These are phyloP conservation scores for Chrysotoxum bicinctum DNA, from an alignment of 2,888 invertebrate species.

Conservation along the genomic window DNA sequence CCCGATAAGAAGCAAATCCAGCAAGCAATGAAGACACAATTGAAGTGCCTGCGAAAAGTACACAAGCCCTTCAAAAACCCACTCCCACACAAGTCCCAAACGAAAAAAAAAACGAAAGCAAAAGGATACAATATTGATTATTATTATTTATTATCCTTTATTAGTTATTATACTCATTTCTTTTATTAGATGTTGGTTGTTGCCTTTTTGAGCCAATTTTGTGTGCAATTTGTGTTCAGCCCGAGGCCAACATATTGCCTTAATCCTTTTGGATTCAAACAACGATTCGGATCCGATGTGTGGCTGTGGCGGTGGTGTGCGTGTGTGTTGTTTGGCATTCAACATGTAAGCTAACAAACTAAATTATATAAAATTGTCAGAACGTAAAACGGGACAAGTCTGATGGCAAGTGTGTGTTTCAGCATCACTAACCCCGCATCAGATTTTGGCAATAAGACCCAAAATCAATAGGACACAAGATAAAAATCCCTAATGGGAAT, in stretches of 20 bases:
- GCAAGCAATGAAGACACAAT: slow-evolving; percentile 36
- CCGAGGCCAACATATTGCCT: slow-evolving; percentile 41
- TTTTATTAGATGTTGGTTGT: not conserved
- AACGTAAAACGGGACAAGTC: slow-evolving; percentile 36
- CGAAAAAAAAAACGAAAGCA: not conserved
- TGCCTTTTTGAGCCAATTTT: slow-evolving; percentile 32
- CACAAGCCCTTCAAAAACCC: not conserved
- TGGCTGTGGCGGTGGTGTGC: not conserved
- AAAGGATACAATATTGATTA: slow-evolving; percentile 56
- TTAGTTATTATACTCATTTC: slow-evolving; percentile 53
- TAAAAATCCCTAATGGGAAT: slow-evolving; percentile 40
- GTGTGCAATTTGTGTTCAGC: slow-evolving; percentile 51
- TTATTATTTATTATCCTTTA: slow-evolving; percentile 65
- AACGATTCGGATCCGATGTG: not conserved
- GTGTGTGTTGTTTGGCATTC: slow-evolving; percentile 15
- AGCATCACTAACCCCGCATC: slow-evolving; percentile 15
- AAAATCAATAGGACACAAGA: slow-evolving; percentile 62
- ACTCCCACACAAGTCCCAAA: not conserved
- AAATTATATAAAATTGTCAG: slow-evolving; percentile 26
- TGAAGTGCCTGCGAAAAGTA: slow-evolving; percentile 49
- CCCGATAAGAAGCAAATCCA: slow-evolving; percentile 26
- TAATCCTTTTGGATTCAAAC: slow-evolving; percentile 53
- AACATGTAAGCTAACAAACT: slow-evolving; percentile 46
- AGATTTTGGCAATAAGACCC: slow-evolving; percentile 61
- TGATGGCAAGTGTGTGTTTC: not conserved